A percentile compares a stretch with the other conserved stretches of the same genome.
phyloP scores from a whole-genome alignment of 2,113 vertebrate species.

The Gymnocephalus cernua region DNA sequence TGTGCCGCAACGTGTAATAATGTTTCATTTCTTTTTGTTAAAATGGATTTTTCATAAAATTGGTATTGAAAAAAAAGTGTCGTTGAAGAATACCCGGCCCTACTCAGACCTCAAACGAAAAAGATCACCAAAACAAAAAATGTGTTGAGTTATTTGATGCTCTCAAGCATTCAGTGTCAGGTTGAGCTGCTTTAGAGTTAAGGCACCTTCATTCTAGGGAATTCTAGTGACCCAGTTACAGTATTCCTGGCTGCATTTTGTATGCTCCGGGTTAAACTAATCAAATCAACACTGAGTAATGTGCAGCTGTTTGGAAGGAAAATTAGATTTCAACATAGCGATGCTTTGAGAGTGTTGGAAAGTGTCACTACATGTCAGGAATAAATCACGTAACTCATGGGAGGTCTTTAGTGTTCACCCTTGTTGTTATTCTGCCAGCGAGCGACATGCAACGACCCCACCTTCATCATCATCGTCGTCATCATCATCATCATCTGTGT shows the following conservation, averaged over 20 bases:
- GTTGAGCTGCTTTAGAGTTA: constrained; percentile 6
- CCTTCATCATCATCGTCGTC: constrained; percentile 5
- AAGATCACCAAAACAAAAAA: not conserved
- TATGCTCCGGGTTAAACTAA: constrained; percentile 15
- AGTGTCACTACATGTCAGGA: constrained; percentile 13
- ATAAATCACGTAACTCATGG: constrained; percentile 16
- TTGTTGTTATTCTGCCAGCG: not conserved
- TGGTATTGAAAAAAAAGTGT: too few relatives aligned
- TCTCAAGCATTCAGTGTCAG: not conserved
- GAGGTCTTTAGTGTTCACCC: constrained; percentile 11
- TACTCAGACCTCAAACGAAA: not conserved
- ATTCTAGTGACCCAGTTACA: constrained; percentile 27
- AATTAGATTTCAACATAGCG: not conserved
- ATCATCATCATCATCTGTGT: not conserved
- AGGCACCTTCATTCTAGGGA: constrained; percentile 22
- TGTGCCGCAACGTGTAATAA: too few relatives aligned
- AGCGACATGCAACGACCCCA: not conserved
- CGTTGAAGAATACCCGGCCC: too few relatives aligned
- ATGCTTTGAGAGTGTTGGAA: constrained; percentile 6
- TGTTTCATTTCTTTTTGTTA: too few relatives aligned
- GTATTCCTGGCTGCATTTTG: constrained; percentile 1
- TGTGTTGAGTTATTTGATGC: too few relatives aligned
- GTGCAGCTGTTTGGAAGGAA: constrained; percentile 35
- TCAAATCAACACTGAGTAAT: constrained; percentile 28
- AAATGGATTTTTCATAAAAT: too few relatives aligned